These are phyloP conservation scores for Gerris lacustris DNA, from an alignment of 2,888 invertebrate species.

Conservation along the genomic window DNA sequence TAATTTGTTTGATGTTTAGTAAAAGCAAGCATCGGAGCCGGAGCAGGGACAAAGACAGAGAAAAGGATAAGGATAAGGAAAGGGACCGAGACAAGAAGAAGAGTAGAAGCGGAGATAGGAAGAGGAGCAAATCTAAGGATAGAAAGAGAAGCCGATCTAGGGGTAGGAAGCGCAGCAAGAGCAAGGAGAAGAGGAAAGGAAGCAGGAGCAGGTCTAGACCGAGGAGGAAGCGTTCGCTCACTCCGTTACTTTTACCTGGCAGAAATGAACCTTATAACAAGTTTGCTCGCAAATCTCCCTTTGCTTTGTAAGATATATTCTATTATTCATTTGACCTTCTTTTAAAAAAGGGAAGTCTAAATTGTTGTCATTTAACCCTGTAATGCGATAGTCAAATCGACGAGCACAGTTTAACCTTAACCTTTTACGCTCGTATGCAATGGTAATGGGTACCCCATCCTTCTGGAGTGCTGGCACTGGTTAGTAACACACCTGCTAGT, in stretches of 20 bases:
- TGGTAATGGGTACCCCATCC: no score
- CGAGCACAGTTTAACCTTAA: no score
- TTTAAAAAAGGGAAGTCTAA: no score
- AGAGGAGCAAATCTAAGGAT: conserved; percentile 27
- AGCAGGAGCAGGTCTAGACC: conserved; percentile 27
- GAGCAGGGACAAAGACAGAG: conserved; percentile 39
- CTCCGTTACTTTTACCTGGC: conserved; percentile 36
- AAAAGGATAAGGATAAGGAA: conserved; percentile 30
- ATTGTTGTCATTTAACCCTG: no score
- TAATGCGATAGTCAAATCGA: no score
- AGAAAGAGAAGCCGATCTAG: conserved; percentile 3
- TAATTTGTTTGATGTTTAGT: neutral
- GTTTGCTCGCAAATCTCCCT: conserved; percentile 37
- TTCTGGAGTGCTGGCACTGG: no score
- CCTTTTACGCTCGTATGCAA: no score
- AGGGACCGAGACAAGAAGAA: conserved; percentile 34
- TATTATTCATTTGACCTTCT: neutral
- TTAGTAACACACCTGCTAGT: no score
- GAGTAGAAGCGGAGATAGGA: conserved; percentile 27
- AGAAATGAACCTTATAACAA: conserved; percentile 36
- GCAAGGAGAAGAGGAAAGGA: conserved; percentile 30
- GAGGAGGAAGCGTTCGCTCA: conserved; percentile 31
- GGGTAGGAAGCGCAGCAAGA: conserved; percentile 16
- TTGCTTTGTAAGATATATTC: conserved; percentile 37
- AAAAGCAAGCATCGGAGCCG: conserved; percentile 39